phyloP scores from a whole-genome alignment of 2,888 invertebrate species.

The Dryadula phaetusa region DNA sequence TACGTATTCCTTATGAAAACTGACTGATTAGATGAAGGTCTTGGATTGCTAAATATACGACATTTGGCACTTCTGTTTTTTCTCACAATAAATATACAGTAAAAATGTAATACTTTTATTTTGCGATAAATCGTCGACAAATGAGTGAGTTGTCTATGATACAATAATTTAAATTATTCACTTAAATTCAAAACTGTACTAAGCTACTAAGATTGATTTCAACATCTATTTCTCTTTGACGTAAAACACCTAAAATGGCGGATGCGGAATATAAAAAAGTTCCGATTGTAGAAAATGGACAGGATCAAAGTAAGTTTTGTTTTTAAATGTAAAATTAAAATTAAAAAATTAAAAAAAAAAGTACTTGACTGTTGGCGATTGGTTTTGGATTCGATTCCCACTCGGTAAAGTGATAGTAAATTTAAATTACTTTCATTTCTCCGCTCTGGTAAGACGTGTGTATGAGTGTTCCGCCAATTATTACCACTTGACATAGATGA shows the following conservation, averaged over 20 bases:
- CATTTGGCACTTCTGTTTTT: constrained; percentile 10
- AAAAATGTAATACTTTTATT: neutral
- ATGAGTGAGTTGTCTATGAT: neutral
- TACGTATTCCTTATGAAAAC: no score
- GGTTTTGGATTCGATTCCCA: no score
- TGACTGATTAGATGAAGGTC: neutral
- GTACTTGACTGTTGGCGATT: no score
- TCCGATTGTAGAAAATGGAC: constrained; percentile 44
- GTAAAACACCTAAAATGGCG: constrained; percentile 34
- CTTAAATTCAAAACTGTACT: no score
- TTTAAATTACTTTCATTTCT: no score
- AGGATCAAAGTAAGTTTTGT: constrained; percentile 39
- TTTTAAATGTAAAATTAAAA: no score
- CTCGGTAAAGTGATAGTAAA: no score
- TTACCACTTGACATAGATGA: no score
- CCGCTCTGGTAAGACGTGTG: no score
- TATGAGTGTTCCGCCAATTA: no score
- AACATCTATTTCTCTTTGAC: neutral
- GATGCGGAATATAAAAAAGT: constrained; percentile 49
- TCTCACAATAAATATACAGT: constrained; percentile 1
- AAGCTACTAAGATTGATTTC: no score
- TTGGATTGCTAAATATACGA: neutral
- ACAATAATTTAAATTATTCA: neutral
- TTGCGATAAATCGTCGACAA: neutral
- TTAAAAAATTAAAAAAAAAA: no score